Evolutionary conservation across 1,140 invertebrate species (phyloP), one percentile per base, ranked within the genome.

Genomic region (Pogonomyrmex californicus): DNA sequence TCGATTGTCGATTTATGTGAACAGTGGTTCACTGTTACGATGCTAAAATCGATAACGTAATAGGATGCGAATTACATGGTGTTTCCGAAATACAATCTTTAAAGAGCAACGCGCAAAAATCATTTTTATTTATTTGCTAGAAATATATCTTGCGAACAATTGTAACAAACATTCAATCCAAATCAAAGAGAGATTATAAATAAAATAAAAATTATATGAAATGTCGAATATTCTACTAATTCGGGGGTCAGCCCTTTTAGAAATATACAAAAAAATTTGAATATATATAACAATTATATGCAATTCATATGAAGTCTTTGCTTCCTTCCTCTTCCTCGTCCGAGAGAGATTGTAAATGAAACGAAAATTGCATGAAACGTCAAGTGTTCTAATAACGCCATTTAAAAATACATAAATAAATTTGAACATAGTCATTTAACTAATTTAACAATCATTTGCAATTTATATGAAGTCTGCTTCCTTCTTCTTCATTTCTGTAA

Each of bases 21-120:
- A 51, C 23, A 76, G 14, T 38, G 9, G 4, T 12, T 12, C 10
- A 14, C 41, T n/a, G 30, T 38, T 30, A 44, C 12, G 23, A 23
- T 30, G 44, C 30, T 44, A 47, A 41, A 76, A 88, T 89, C 56
- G 76, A 86, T 87, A 73, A 51, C 12, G 14, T 66, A 81, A 75
- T 47, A 44, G 71, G 76, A 85, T 41, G 77, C 36, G 49, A 44
- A 58, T 56, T 17, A 44, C 54, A n/a, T 9, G 2, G 56, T n/a
- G 12, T 73, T 82, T 73, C 7, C 6, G 12, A 58, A 36, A 75
- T 65, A 6, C 17, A 9, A 65, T 81, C 23, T 38, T 70, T 10
- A 23, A 51, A 51, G 38, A 17, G 5, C 49, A 79, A 66, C 23
- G 14, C 9, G 7, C 2, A 17, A 66, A 5, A 47, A 1, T 14